These are phyloP conservation scores for Dendrocincla fuliginosa DNA, from an alignment of 2,797 vertebrate genomes.

Conservation along the genomic window DNA sequence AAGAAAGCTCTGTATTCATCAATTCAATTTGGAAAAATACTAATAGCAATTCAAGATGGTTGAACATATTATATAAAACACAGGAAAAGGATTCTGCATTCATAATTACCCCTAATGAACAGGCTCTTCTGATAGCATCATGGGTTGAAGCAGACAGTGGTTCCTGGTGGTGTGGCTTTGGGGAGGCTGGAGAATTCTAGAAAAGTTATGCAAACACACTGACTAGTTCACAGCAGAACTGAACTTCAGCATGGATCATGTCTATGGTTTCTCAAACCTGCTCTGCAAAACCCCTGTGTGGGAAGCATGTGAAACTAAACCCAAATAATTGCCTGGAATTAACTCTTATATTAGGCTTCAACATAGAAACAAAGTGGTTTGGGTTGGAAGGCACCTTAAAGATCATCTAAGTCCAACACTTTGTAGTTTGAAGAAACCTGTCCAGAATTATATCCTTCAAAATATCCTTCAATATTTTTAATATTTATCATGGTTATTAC, in stretches of 20 bases:
- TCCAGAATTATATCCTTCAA: background rate
- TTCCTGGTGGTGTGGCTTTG: background rate
- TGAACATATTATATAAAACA: background rate
- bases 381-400: background rate
- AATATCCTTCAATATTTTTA: background rate
- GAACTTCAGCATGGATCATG: accelerated
- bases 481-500: background rate
- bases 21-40: background rate
- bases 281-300: accelerated
- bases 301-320: background rate
- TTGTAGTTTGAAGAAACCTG: background rate
- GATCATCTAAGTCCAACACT: background rate
- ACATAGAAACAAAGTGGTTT: background rate
- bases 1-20: background rate
- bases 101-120: background rate
- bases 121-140: background rate
- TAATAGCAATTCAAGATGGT: background rate
- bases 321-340: background rate
- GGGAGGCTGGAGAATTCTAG: background rate
- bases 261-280: background rate
- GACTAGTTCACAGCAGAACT: background rate
- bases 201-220: background rate
- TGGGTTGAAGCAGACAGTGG: background rate
- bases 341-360: background rate
- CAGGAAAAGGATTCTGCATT: background rate